Evolutionary conservation across 2,113 vertebrate genomes (phyloP).

Genomic region (Taurulus bubalis): DNA sequence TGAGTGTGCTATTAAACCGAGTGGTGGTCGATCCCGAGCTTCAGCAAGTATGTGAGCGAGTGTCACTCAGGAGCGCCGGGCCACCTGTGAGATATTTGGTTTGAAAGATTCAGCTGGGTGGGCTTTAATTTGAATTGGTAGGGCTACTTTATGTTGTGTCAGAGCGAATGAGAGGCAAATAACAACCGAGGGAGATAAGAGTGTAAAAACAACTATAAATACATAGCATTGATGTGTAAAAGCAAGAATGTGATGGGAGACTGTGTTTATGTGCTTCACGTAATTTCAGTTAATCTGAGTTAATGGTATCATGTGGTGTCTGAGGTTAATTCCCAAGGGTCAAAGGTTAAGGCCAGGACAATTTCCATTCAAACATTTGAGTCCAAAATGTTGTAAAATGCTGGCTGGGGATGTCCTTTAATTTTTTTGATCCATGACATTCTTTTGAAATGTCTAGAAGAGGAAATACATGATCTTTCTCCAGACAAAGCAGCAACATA

Average conservation of each 20-base stretch:
- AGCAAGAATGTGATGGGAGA: not conserved
- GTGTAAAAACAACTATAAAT: slow-evolving; percentile 9
- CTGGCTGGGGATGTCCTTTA: no score
- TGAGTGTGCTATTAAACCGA: slow-evolving; percentile 40
- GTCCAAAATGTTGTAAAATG: slow-evolving; percentile 16
- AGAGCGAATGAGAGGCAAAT: slow-evolving; percentile 33
- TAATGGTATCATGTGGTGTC: slow-evolving; percentile 16
- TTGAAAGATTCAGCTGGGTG: slow-evolving; percentile 55
- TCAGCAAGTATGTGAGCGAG: slow-evolving; percentile 8
- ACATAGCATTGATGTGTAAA: not conserved
- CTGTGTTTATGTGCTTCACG: slow-evolving; percentile 3
- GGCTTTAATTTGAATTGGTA: slow-evolving; percentile 55
- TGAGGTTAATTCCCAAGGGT: slow-evolving; percentile 2
- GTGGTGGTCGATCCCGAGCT: slow-evolving; percentile 9
- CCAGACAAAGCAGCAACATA: not conserved
- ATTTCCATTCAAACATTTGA: slow-evolving; percentile 8
- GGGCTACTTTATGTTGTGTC: slow-evolving; percentile 29
- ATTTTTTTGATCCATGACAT: not conserved
- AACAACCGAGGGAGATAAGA: not conserved
- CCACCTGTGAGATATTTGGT: slow-evolving; percentile 51
- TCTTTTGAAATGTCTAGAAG: not conserved
- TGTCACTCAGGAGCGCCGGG: slow-evolving; percentile 28
- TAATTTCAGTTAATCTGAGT: slow-evolving; percentile 13
- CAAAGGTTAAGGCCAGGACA: slow-evolving; percentile 24
- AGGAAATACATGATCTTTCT: not conserved